Conservation (phyloP, 1,140 invertebrate species). For the Caenorhabditis inopinata region DNA sequence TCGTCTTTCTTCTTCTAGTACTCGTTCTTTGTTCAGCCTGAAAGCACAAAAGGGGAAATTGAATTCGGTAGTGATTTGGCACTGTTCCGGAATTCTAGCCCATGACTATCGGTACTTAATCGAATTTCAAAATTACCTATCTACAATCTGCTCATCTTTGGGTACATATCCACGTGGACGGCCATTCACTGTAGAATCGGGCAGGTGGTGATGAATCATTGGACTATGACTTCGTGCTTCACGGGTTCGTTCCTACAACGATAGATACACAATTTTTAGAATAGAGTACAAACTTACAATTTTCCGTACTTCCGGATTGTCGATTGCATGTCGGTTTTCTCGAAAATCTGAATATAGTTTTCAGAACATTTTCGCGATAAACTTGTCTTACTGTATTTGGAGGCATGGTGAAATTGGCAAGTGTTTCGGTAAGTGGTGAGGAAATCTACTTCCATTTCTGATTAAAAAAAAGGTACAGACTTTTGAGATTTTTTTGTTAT, state of each 20-base stretch:
- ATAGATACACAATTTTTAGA: background rate
- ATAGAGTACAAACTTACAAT: background rate
- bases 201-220: background rate
- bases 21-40: background rate
- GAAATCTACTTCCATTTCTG: slow-evolving; percentile 11
- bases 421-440: background rate
- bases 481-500: no score
- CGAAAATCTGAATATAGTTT: background rate
- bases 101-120: no score
- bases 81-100: no score
- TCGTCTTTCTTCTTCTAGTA: background rate
- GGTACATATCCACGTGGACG: background rate
- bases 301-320: slow-evolving; percentile 8
- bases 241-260: background rate
- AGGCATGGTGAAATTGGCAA: background rate
- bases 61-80: no score
- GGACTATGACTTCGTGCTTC: background rate
- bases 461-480: background rate
- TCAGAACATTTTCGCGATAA: no score
- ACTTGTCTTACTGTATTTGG: background rate
- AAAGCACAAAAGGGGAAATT: background rate
- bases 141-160: background rate
- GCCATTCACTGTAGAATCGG: background rate
- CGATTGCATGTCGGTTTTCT: background rate
- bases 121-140: background rate